phyloP scores from a whole-genome alignment of 2,888 invertebrate species.

The Auanema freiburgensis region DNA sequence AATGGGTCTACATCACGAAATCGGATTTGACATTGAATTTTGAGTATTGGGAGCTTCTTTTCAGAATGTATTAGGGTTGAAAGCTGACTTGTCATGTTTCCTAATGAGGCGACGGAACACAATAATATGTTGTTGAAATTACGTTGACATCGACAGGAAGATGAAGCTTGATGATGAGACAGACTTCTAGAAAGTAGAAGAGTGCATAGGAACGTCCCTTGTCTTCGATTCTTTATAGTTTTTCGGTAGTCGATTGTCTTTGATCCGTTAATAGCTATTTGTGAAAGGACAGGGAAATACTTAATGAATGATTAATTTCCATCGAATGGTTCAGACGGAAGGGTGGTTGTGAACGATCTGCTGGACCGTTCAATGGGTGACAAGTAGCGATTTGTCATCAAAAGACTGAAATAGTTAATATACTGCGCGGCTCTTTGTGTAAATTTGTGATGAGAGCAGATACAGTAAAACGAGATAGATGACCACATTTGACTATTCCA shows the following conservation, averaged over 20 bases:
- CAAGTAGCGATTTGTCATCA: no score
- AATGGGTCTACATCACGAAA: conserved; percentile 21
- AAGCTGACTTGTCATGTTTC: conserved; percentile 5
- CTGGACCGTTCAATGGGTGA: no score
- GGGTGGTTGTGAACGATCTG: no score
- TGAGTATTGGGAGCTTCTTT: conserved; percentile 20
- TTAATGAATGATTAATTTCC: not conserved
- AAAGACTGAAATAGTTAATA: no score
- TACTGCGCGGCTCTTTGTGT: no score
- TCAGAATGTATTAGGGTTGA: conserved; percentile 21
- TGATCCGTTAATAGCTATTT: not conserved
- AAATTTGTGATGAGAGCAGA: no score
- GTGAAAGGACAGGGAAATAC: no score
- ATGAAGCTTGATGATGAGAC: no score
- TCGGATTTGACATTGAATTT: conserved; percentile 22
- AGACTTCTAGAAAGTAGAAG: not conserved
- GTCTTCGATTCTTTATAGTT: not conserved
- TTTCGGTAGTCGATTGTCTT: not conserved
- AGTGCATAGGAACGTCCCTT: not conserved
- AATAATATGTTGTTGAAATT: conserved; percentile 3
- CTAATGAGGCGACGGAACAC: not conserved
- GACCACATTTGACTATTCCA: no score
- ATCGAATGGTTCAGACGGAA: not conserved
- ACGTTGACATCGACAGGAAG: no score
- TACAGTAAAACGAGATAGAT: no score